Conservation (phyloP, 2,113 vertebrate species). For the Pitta sordida region DNA sequence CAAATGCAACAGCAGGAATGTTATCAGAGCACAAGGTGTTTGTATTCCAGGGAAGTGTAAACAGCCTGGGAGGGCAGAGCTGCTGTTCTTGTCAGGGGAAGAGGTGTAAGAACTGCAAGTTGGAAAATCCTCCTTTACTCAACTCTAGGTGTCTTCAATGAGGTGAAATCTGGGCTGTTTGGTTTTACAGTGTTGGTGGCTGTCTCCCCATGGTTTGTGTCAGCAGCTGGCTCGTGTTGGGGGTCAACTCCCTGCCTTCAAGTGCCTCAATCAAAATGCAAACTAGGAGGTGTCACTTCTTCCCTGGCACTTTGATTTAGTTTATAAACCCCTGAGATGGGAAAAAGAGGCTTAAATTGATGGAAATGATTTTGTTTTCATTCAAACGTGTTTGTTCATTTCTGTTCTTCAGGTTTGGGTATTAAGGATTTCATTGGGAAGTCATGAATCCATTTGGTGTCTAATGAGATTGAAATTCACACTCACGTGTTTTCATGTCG, state of each 20-base stretch:
- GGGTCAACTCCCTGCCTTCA: background rate
- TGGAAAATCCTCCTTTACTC: background rate
- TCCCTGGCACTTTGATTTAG: background rate
- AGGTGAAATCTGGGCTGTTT: background rate
- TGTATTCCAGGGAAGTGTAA: background rate
- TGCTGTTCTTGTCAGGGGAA: background rate
- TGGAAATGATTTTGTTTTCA: background rate
- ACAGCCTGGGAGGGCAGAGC: background rate
- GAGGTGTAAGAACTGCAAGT: background rate
- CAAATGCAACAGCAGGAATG: background rate
- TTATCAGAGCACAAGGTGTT: background rate
- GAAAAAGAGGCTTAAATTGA: background rate
- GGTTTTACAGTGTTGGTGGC: background rate
- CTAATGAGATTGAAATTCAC: background rate
- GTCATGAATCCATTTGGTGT: background rate
- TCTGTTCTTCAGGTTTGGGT: background rate
- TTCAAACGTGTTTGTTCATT: background rate
- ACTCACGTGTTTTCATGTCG: background rate
- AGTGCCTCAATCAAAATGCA: background rate
- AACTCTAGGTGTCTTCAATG: background rate
- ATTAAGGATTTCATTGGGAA: background rate
- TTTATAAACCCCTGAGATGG: background rate
- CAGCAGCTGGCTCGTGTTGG: background rate
- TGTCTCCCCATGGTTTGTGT: background rate
- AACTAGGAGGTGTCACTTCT: background rate